phyloP scores from a whole-genome alignment of 2,888 invertebrate genomes.

The Cryptocephalus moraei region DNA sequence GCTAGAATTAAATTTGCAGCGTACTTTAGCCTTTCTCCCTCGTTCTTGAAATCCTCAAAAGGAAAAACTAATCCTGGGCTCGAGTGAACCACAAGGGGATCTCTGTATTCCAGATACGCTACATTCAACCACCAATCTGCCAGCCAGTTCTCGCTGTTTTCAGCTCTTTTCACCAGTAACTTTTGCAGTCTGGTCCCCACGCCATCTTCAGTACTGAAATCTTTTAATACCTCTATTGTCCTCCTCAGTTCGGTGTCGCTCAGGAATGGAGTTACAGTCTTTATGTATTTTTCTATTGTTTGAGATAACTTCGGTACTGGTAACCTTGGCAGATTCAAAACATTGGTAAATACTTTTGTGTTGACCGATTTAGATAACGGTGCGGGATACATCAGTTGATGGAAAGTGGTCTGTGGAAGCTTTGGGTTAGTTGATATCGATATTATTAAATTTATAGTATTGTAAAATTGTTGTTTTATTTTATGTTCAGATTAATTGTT shows the following conservation, averaged over 20 bases:
- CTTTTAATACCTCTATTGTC: constrained; percentile 55
- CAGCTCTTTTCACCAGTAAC: constrained; percentile 57
- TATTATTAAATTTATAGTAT: too few species aligned
- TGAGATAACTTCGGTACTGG: constrained; percentile 74
- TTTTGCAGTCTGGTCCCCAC: constrained; percentile 63
- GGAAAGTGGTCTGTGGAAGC: too few species aligned
- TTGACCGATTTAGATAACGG: neutral
- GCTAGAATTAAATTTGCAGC: constrained; percentile 65
- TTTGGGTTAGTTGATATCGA: too few species aligned
- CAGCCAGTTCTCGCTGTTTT: constrained; percentile 69
- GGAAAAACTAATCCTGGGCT: constrained; percentile 83
- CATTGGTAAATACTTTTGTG: constrained; percentile 8
- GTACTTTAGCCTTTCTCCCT: constrained; percentile 53
- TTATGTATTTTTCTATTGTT: constrained; percentile 66
- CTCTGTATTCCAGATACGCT: constrained; percentile 78
- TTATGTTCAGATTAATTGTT: too few species aligned
- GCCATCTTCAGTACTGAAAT: constrained; percentile 51
- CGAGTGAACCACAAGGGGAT: constrained; percentile 74
- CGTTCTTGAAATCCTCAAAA: constrained; percentile 46
- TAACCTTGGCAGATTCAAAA: constrained; percentile 51
- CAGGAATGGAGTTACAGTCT: constrained; percentile 68
- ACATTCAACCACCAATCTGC: constrained; percentile 81
- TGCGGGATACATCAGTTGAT: too few species aligned
- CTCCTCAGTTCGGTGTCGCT: constrained; percentile 57
- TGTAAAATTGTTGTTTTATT: too few species aligned